Base-by-base conservation (phyloP, 2,797 vertebrate genomes). In the Pteropus rufus region DNA sequence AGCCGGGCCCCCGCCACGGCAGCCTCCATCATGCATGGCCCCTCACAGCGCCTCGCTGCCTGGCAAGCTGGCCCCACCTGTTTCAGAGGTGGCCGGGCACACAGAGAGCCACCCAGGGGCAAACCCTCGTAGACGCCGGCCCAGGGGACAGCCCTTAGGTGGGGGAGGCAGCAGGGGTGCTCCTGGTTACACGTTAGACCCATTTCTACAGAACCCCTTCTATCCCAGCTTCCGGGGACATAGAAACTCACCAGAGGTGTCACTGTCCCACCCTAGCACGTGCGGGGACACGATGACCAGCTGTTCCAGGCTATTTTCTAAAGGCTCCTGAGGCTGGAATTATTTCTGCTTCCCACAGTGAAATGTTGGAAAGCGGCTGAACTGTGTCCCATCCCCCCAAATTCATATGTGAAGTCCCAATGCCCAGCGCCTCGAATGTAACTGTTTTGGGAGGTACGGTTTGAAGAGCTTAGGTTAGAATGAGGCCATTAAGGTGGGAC, bases 1-100 rank as follows among this genome's bases (percentile, higher is more conserved):
- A 26, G 92, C 82, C 10, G 4, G 98, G 98, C 97, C 98, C 97
- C 65, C 80, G 39, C 89, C 5, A 3, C 94, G 87, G 97, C 86
- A 97, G 97, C 76, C 97, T 83, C 96, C 83, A 92, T 70, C 36
- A 29, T 60, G 91, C 97, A 92, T 85, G 96, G 82, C 79, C 93
- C 86, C 19, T 81, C 87, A 70, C 89, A 96, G n/a, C 80, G 86
- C 94, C 75, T 67, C 87, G 54, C 85, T 0, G 0, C 34, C 67
- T 0, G 11, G 41, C 0, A 52, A 88, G 79, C 4, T 36, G 44
- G 81, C 52, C 34, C 56, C 62, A 94, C 0, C 0, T 93, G 91
- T 83, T 23, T 46, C 79, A 1, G 24, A 19, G 16, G n/a, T 16
- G 10, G 41, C 26, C 0, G 0, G 19, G 49, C 16, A 34, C 76